A percentile compares a stretch with the other conserved stretches of the same genome.
phyloP scores from a whole-genome alignment of 2,113 vertebrate genomes.

The Podiceps cristatus region DNA sequence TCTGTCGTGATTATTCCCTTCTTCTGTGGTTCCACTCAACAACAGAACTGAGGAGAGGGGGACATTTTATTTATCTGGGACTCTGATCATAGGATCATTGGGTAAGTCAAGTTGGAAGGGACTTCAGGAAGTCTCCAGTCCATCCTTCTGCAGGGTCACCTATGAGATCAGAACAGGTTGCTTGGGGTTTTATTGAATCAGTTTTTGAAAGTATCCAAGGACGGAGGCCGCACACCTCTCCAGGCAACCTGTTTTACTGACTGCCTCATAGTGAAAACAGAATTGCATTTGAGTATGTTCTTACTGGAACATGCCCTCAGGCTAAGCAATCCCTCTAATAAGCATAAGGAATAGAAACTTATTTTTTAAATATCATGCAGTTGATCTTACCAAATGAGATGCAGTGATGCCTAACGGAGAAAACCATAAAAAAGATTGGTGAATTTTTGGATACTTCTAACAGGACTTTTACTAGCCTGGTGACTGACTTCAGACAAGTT shows the following conservation, averaged over 20 bases:
- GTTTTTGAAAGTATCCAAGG: background rate
- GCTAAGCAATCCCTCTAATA: background rate
- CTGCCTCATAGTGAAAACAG: background rate
- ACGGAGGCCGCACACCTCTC: background rate
- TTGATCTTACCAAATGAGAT: background rate
- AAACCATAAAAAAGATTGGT: background rate
- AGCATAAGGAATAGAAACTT: background rate
- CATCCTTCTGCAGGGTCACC: background rate
- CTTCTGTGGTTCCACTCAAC: background rate
- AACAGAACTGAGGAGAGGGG: background rate
- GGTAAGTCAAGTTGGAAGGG: background rate
- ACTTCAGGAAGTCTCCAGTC: background rate
- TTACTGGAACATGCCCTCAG: background rate
- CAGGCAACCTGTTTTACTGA: background rate
- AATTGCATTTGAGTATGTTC: background rate
- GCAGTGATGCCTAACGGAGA: background rate
- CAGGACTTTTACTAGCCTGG: background rate
- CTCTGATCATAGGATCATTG: background rate
- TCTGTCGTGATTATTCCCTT: background rate
- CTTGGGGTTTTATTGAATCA: background rate
- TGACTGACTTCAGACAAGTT: background rate
- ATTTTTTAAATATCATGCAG: background rate
- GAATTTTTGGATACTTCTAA: background rate
- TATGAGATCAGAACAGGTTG: background rate
- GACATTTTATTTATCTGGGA: background rate